Percentiles rank a stretch among this genome's conserved stretches.
These are phyloP conservation scores for Dipus sagitta DNA, from an alignment of 2,797 vertebrate species.

Conservation along the genomic window DNA sequence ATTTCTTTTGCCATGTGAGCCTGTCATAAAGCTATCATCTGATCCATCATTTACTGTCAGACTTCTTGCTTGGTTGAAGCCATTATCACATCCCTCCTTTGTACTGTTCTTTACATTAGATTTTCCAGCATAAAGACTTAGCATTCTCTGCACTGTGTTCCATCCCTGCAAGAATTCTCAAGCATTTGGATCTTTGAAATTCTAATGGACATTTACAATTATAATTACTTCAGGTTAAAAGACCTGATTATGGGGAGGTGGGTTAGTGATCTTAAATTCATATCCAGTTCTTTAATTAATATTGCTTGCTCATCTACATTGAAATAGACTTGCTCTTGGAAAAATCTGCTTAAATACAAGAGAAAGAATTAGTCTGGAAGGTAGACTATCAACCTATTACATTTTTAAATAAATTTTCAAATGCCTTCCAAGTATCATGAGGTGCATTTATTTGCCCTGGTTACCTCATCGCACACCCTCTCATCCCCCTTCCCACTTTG, in stretches of 20 bases:
- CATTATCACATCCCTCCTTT: not conserved
- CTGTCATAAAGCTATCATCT: constrained; percentile 41
- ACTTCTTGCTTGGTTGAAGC: constrained; percentile 19
- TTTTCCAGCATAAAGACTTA: constrained; percentile 27
- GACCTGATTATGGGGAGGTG: not conserved
- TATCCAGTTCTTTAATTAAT: not conserved
- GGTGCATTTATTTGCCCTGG: not conserved
- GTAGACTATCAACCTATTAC: not conserved
- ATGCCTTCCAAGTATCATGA: not conserved
- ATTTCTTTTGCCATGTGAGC: not conserved
- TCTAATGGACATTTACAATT: constrained; percentile 20
- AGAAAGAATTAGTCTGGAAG: not conserved
- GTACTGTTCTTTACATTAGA: not conserved
- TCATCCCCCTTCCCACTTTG: not conserved
- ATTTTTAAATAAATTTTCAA: not conserved
- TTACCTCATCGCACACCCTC: not conserved
- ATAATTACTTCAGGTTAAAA: not conserved
- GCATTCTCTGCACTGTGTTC: not conserved
- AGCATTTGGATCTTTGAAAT: constrained; percentile 35
- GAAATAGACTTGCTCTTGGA: constrained; percentile 49
- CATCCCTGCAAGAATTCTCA: constrained; percentile 30
- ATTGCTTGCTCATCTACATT: constrained; percentile 9
- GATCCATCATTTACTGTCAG: not conserved
- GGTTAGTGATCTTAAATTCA: constrained; percentile 26
- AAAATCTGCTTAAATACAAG: not conserved